Evolutionary conservation across 2,888 invertebrate genomes (phyloP).

Genomic region (Pristionchus arcanus): DNA sequence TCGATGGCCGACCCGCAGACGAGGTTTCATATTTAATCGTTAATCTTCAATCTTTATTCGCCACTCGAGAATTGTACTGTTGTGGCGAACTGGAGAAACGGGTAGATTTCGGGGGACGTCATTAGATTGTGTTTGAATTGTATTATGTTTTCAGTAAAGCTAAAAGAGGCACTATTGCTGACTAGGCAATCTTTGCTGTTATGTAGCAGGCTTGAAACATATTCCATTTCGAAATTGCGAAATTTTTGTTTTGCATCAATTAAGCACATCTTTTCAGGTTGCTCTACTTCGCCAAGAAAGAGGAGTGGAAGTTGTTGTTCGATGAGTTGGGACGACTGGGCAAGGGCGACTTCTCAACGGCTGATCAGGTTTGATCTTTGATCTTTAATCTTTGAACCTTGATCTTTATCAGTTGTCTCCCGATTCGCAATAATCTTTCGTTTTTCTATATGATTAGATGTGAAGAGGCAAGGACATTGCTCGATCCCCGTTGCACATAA

Average conservation of each 20-base stretch:
- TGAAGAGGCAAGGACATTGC: no score
- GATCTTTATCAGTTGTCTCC: no score
- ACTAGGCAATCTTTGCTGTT: neutral
- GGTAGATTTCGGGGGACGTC: no score
- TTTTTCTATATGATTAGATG: no score
- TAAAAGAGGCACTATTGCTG: neutral
- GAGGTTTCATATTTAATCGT: neutral
- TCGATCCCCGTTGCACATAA: no score
- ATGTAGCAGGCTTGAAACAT: neutral
- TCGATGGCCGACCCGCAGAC: constrained; percentile 54
- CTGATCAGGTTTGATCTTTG: constrained; percentile 68
- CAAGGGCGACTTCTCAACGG: constrained; percentile 70
- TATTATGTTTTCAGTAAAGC: neutral
- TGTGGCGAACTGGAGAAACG: no score
- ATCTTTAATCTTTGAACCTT: constrained; percentile 39
- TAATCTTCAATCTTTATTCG: neutral
- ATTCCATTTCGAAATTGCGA: neutral
- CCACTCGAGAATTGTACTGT: no score
- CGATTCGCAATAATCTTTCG: no score
- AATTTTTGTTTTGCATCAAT: neutral
- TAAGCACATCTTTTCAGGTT: constrained; percentile 55
- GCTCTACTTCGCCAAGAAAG: constrained; percentile 70
- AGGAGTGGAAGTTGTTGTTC: constrained; percentile 73
- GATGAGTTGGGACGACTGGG: constrained; percentile 65
- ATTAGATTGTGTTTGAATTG: neutral